Conservation (phyloP, 2,888 invertebrate species). For the Ecliptopera silaceata region DNA sequence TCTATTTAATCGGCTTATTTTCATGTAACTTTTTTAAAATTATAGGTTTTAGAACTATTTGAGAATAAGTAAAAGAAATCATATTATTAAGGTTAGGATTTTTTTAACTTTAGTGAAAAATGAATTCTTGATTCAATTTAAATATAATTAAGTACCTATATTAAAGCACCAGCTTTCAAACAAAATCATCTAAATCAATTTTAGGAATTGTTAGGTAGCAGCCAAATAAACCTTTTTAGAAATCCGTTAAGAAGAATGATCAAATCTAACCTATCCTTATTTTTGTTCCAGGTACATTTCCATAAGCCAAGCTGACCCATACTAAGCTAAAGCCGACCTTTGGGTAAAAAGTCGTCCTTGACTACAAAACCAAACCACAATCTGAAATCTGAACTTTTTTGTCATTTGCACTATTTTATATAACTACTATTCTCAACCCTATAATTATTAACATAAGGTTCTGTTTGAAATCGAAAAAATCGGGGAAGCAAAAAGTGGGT, state of each 20-base stretch:
- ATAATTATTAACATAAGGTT: neutral
- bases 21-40: too few species aligned
- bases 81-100: too few species aligned
- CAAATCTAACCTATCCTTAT: slow-evolving; percentile 16
- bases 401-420: slow-evolving; percentile 1
- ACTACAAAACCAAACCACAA: slow-evolving; percentile 34
- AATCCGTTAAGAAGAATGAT: too few species aligned
- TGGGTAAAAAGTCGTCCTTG: slow-evolving; percentile 40
- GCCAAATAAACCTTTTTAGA: too few species aligned
- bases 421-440: neutral
- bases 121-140: too few species aligned
- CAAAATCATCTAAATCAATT: too few species aligned
- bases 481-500: neutral
- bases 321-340: slow-evolving; percentile 19
- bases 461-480: slow-evolving; percentile 3
- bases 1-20: neutral
- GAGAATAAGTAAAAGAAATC: too few species aligned
- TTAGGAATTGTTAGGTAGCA: too few species aligned
- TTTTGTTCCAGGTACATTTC: slow-evolving; percentile 50
- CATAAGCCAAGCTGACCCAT: slow-evolving; percentile 33
- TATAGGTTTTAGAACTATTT: too few species aligned
- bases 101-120: too few species aligned
- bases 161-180: too few species aligned
- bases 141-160: too few species aligned
- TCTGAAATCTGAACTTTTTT: slow-evolving; percentile 33